These are phyloP conservation scores for Drosophila buzzatii DNA, from an alignment of 2,888 invertebrate genomes.

Conservation along the genomic window DNA sequence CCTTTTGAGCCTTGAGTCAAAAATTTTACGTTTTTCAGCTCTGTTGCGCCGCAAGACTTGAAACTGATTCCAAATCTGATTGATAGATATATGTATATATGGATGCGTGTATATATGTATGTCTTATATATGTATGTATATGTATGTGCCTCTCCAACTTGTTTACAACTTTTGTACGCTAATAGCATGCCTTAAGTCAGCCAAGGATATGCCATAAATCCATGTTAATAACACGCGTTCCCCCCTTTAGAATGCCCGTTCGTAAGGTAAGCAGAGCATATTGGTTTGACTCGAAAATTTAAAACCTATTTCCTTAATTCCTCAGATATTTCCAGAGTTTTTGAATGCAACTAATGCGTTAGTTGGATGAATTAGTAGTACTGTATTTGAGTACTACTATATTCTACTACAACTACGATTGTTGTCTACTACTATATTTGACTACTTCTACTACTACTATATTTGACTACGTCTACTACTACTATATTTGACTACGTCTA, in stretches of 20 bases:
- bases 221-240: slow-evolving; percentile 70
- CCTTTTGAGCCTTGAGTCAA: slow-evolving; percentile 49
- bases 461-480: neutral
- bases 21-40: slow-evolving; percentile 70
- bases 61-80: slow-evolving; percentile 37
- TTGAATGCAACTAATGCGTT: too few species aligned
- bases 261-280: neutral
- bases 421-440: neutral
- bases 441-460: neutral
- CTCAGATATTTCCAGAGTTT: neutral
- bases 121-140: neutral
- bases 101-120: neutral
- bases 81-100: slow-evolving; percentile 22
- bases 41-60: slow-evolving; percentile 49
- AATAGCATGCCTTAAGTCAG: slow-evolving; percentile 72
- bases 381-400: neutral
- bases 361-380: too few species aligned
- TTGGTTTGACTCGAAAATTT: neutral
- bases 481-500: neutral
- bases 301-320: too few species aligned
- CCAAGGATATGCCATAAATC: slow-evolving; percentile 77
- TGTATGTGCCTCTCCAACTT: neutral
- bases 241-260: slow-evolving; percentile 17
- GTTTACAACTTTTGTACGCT: slow-evolving; percentile 72
- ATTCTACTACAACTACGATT: neutral